These are phyloP conservation scores for Alviniconcha marisindica DNA, from an alignment of 1,140 invertebrate species.

Conservation along the genomic window DNA sequence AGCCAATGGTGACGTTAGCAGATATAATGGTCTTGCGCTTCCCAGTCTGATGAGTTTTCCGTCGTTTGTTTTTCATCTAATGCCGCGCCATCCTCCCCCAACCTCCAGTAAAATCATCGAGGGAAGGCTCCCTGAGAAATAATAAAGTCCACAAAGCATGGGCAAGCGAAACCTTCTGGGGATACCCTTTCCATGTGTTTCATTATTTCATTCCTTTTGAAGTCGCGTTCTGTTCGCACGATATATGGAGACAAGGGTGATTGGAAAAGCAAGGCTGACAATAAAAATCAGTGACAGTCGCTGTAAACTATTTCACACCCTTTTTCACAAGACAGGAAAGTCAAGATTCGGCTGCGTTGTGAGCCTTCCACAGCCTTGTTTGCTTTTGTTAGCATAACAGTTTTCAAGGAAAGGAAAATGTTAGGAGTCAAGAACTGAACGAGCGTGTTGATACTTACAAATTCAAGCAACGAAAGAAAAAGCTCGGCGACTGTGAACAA, in stretches of 20 bases:
- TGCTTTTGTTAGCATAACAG: no score
- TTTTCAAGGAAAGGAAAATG: no score
- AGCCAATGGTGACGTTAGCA: not conserved
- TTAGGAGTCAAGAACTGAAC: no score
- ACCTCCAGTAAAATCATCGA: not conserved
- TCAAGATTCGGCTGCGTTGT: no score
- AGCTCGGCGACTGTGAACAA: no score
- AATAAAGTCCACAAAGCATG: no score
- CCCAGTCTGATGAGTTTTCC: not conserved
- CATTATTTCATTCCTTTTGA: slow-evolving; percentile 6
- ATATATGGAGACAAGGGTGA: not conserved
- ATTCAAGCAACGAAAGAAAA: no score
- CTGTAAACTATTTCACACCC: not conserved
- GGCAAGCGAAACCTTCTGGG: not conserved
- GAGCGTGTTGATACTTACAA: no score
- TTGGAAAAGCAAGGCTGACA: not conserved
- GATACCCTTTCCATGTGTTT: not conserved
- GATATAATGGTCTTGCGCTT: not conserved
- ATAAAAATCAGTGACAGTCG: not conserved
- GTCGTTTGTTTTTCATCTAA: slow-evolving; percentile 17
- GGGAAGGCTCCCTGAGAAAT: no score
- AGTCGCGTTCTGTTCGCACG: not conserved
- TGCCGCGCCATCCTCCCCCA: not conserved
- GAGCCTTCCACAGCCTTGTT: no score
- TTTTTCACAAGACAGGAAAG: no score